Evolutionary conservation across 2,113 vertebrate genomes (phyloP).

Genomic region (Pycnonotus jocosus): DNA sequence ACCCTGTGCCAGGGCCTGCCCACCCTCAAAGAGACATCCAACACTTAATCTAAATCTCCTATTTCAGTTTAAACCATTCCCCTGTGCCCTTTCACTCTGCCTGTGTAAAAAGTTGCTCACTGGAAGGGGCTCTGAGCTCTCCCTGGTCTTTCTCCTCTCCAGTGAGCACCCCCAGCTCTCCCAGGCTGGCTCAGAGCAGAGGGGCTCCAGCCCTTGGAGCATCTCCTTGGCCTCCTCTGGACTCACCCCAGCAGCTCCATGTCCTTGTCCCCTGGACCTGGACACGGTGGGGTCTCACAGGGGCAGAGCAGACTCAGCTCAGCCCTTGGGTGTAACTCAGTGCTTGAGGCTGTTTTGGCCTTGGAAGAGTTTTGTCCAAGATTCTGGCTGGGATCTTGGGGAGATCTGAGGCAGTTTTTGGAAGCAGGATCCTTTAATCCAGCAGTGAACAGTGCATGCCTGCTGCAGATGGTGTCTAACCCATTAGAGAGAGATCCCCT

Average conservation of each 20-base stretch:
- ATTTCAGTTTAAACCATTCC: too few relatives aligned
- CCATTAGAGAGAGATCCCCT: neutral
- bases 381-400: neutral
- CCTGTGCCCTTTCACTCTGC: neutral
- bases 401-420: neutral
- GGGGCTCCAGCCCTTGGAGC: neutral
- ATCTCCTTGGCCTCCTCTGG: fast-evolving
- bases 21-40: neutral
- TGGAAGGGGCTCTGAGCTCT: neutral
- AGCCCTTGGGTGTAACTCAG: neutral
- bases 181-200: neutral
- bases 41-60: too few relatives aligned
- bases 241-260: neutral
- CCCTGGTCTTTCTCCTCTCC: neutral
- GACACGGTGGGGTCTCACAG: fast-evolving
- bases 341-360: neutral
- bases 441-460: neutral
- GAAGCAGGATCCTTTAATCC: neutral
- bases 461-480: neutral
- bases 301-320: neutral
- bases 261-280: neutral
- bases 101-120: neutral
- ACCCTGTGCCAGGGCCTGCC: neutral
- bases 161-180: neutral
- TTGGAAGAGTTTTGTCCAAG: neutral